Conservation (phyloP, 1,140 invertebrate species). For the Varroa destructor region DNA sequence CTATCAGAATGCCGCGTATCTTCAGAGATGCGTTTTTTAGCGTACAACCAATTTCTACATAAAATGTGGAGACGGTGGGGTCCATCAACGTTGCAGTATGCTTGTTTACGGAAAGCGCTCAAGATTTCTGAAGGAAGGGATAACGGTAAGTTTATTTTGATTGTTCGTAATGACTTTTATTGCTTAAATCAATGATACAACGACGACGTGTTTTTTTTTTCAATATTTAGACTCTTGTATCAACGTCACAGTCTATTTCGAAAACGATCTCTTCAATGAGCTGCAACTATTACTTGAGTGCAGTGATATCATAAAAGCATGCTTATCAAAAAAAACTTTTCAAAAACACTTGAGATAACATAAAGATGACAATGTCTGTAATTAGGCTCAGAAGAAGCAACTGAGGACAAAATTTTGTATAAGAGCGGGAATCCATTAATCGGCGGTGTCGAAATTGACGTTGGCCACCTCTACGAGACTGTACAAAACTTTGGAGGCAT, state of each 20-base stretch:
- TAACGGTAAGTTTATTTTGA: slow-evolving; percentile 31
- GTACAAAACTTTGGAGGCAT: slow-evolving; percentile 73
- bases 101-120: slow-evolving; percentile 11
- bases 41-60: slow-evolving; percentile 79
- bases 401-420: slow-evolving; percentile 17
- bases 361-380: neutral
- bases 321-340: neutral
- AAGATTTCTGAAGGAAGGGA: slow-evolving; percentile 27
- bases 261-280: slow-evolving; percentile 20
- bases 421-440: slow-evolving; percentile 46
- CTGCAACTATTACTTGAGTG: neutral
- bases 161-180: neutral
- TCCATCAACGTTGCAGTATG: slow-evolving; percentile 11
- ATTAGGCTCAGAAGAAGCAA: neutral
- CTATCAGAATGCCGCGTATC: slow-evolving; percentile 65
- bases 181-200: no score
- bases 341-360: slow-evolving; percentile 28
- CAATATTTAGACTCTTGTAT: slow-evolving; percentile 44
- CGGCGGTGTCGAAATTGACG: slow-evolving; percentile 74
- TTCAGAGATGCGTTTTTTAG: slow-evolving; percentile 71
- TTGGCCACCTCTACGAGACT: slow-evolving; percentile 67
- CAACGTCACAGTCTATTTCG: slow-evolving; percentile 33
- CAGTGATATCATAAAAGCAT: no score
- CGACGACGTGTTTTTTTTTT: no score
- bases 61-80: slow-evolving; percentile 56